Base-by-base conservation (phyloP, 2,888 invertebrate genomes). In the Myopa tessellatipennis region DNA sequence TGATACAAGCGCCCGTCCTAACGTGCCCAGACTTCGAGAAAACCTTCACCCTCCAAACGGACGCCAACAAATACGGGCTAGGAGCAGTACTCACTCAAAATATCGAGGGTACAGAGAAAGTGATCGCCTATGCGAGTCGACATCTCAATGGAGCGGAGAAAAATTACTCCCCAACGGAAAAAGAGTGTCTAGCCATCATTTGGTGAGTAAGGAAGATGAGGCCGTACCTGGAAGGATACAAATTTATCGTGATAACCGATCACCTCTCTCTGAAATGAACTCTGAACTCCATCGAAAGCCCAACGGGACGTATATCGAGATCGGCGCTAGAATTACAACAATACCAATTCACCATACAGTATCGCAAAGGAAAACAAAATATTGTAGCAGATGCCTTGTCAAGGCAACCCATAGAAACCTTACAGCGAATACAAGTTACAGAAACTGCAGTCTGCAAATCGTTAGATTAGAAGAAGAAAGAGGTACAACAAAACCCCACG, bases 281-380 rank as follows among this genome's bases (percentile, higher is more conserved):
- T n/a, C 38, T 78, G 4, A 77, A 79, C 10, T 65, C 76, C 3
- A 79, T 76, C 18, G 78, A 74, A 1, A 78, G 40, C 10, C 76
- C 74, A 4, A n/a, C 76, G 3, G 76, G 76, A 14, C 45, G 76
- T 3, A 61, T 79, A 4, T 74, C 77, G 1, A 16, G 79, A 5
- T 79, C 77, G 79, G 77, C 79, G 0, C 16, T 77, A 5, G 78
- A 78, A 34, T 38, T 79, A 0, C 77, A 79, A 26, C 77, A 80
- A 16, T 78, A 73, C 8, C 26, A 50, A 0, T 77, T 75, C 52
- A 36, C 65, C 3, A n/a, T 78, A 0, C 58, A 70, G 5, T 78
- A 78, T 40, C 8, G 74, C 5, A 76, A 74, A 6, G 76, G 76
- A 0, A 74, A 73, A 12, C 58, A 70, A 1, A 78, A 78, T 12